phyloP scores from a whole-genome alignment of 2,113 vertebrate genomes.

The Hemichromis elongatus region DNA sequence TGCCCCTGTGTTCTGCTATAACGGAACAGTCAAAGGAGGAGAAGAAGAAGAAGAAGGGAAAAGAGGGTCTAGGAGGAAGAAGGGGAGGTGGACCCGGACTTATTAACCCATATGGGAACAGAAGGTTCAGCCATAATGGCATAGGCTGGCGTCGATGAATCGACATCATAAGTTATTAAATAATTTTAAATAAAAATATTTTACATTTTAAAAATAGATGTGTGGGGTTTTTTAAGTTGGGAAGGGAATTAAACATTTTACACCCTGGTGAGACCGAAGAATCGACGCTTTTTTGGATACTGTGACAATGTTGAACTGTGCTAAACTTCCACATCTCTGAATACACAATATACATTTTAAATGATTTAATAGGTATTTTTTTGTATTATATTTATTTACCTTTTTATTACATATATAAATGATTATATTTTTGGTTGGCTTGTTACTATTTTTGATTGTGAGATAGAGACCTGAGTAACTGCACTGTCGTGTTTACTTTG shows the following conservation, averaged over 20 bases:
- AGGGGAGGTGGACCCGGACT: neutral
- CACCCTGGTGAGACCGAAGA: neutral
- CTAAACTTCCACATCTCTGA: neutral
- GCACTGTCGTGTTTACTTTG: neutral
- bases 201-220: neutral
- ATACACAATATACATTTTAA: neutral
- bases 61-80: neutral
- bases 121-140: neutral
- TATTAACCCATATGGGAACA: neutral
- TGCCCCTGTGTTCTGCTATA: constrained; percentile 68
- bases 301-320: neutral
- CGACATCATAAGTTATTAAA: neutral
- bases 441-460: neutral
- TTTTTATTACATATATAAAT: neutral
- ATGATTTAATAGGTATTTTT: neutral
- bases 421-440: neutral
- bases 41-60: neutral
- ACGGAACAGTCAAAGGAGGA: neutral
- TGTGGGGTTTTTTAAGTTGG: neutral
- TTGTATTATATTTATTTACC: neutral
- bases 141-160: neutral
- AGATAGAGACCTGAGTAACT: neutral
- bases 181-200: neutral
- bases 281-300: neutral
- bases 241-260: neutral